These are phyloP conservation scores for Lutraria lutraria DNA, from an alignment of 2,888 invertebrate genomes.

Conservation along the genomic window DNA sequence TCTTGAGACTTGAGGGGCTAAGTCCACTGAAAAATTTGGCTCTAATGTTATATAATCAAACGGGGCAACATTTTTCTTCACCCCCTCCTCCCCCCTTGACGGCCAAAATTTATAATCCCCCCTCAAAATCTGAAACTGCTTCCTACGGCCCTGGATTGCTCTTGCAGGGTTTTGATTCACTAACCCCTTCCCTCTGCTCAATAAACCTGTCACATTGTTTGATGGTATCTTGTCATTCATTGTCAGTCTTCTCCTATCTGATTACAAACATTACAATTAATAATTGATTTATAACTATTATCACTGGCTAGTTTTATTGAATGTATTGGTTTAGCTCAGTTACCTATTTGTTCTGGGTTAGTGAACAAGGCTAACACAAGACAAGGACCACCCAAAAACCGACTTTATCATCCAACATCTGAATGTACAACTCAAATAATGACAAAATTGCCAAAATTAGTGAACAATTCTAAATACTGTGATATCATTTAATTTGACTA, in stretches of 20 bases:
- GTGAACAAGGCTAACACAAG: neutral
- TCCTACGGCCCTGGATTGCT: too few relatives aligned
- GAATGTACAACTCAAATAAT: neutral
- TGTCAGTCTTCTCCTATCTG: neutral
- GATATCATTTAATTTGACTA: too few relatives aligned
- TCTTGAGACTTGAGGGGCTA: too few relatives aligned
- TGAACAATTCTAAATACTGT: neutral
- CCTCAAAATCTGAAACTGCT: too few relatives aligned
- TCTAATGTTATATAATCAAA: too few relatives aligned
- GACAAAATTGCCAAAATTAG: constrained; percentile 2
- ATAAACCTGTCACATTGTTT: neutral
- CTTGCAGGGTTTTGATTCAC: neutral
- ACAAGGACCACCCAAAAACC: constrained; percentile 14
- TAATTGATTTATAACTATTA: constrained; percentile 14
- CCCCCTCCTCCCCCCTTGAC: too few relatives aligned
- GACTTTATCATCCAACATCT: neutral
- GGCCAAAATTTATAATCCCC: too few relatives aligned
- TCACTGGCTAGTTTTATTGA: neutral
- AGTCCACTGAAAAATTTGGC: too few relatives aligned
- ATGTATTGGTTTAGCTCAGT: neutral
- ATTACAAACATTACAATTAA: constrained; percentile 13
- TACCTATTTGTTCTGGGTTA: constrained; percentile 12
- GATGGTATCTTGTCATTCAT: constrained; percentile 23
- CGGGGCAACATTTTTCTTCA: too few relatives aligned
- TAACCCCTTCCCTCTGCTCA: neutral